Evolutionary conservation across 2,113 vertebrate species (phyloP).

Genomic region (Emydocephalus ijimae): DNA sequence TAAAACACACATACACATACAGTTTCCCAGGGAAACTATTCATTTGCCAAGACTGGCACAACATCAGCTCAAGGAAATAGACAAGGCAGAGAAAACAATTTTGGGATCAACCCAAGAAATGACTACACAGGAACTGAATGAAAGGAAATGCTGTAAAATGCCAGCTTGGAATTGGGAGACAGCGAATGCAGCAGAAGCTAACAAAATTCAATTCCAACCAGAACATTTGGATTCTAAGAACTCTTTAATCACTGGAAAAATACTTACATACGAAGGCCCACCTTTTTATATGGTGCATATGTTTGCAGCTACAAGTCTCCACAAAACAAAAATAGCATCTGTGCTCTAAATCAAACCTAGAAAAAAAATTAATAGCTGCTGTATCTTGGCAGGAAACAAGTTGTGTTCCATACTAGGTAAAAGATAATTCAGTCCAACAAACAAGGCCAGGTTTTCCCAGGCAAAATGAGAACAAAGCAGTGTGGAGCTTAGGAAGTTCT

Average conservation of each 20-base stretch:
- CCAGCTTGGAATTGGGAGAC: slow-evolving; percentile 32
- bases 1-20: slow-evolving; percentile 37
- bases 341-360: slow-evolving; percentile 20
- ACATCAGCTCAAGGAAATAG: slow-evolving; percentile 56
- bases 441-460: slow-evolving; percentile 30
- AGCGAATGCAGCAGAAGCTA: slow-evolving; percentile 22
- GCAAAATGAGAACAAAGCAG: slow-evolving; percentile 36
- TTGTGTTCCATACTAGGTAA: neutral
- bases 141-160: slow-evolving; percentile 47
- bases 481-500: slow-evolving; percentile 16
- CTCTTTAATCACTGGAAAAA: slow-evolving; percentile 33
- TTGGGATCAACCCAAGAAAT: slow-evolving; percentile 66
- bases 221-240: slow-evolving; percentile 24
- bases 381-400: slow-evolving; percentile 33
- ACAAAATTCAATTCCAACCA: slow-evolving; percentile 27
- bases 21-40: slow-evolving; percentile 61
- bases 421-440: slow-evolving; percentile 40
- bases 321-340: slow-evolving; percentile 22
- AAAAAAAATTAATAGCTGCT: slow-evolving; percentile 8
- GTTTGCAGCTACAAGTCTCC: neutral
- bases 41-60: slow-evolving; percentile 62
- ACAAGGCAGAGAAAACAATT: slow-evolving; percentile 53
- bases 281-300: slow-evolving; percentile 14
- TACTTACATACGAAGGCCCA: neutral
- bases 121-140: slow-evolving; percentile 62